Evolutionary conservation across 2,888 invertebrate species (phyloP).

Genomic region (Pristionchus japonicus): DNA sequence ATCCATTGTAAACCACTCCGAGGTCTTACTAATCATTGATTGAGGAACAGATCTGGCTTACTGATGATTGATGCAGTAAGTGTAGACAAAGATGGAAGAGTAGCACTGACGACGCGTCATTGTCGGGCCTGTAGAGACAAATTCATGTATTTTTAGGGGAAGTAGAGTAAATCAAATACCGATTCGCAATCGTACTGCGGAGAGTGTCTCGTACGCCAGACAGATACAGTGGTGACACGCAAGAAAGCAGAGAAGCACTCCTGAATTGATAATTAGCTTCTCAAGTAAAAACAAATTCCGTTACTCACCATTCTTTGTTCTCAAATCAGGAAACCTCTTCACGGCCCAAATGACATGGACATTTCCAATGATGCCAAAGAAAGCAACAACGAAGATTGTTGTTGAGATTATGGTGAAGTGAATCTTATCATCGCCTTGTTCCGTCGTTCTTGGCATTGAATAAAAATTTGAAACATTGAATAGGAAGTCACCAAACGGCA

Average conservation of each 20-base stretch:
- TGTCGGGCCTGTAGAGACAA: constrained; percentile 6
- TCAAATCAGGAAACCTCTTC: constrained; percentile 17
- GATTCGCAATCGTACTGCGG: constrained; percentile 5
- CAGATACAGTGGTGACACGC: constrained; percentile 30
- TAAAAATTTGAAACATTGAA: no score
- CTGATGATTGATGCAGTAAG: constrained; percentile 41
- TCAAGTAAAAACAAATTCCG: no score
- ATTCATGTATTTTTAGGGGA: no score
- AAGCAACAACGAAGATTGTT: neutral
- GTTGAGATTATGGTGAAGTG: constrained; percentile 40
- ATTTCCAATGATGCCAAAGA: constrained; percentile 43
- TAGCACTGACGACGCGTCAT: constrained; percentile 39
- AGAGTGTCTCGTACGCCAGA: constrained; percentile 20
- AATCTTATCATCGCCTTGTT: constrained; percentile 7
- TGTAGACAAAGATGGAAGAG: constrained; percentile 43
- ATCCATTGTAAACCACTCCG: no score
- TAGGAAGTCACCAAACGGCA: no score
- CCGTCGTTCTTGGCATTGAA: no score
- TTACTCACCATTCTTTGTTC: constrained; percentile 40
- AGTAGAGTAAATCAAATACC: neutral
- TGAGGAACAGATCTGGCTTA: neutral
- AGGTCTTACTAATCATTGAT: no score
- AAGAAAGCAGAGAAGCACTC: constrained; percentile 40
- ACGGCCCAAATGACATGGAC: constrained; percentile 41
- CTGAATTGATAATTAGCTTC: no score